Evolutionary conservation across 1,140 invertebrate genomes (phyloP).

Genomic region (Drosophila lowei): DNA sequence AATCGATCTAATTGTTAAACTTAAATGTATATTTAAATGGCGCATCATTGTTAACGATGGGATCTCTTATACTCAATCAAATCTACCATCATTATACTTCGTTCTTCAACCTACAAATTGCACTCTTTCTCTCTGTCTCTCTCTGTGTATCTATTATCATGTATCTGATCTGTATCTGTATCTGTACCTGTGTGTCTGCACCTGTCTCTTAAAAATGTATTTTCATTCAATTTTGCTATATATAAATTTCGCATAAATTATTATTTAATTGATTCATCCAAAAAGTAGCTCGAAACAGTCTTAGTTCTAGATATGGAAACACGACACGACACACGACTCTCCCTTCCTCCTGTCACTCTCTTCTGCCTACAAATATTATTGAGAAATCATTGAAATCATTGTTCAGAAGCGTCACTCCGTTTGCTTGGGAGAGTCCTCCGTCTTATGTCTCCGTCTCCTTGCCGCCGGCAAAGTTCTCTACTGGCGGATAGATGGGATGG

Average conservation of each 20-base stretch:
- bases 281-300: conserved; percentile 32
- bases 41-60: conserved; percentile 72
- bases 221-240: conserved; percentile 45
- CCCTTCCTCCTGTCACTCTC: conserved; percentile 17
- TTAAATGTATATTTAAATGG: conserved; percentile 77
- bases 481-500: conserved; percentile 87
- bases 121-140: conserved; percentile 52
- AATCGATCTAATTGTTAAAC: conserved; percentile 56
- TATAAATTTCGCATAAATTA: conserved; percentile 36
- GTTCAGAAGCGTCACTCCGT: conserved; percentile 33
- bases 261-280: conserved; percentile 33
- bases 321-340: conserved; percentile 24
- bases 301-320: conserved; percentile 45
- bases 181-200: conserved; percentile 21
- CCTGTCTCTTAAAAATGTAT: conserved; percentile 34
- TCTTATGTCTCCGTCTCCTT: conserved; percentile 91
- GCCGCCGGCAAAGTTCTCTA: conserved; percentile 87
- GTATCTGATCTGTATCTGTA: conserved; percentile 15
- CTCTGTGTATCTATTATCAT: background rate
- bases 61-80: conserved; percentile 12
- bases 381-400: conserved; percentile 81
- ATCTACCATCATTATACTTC: conserved; percentile 6
- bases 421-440: background rate
- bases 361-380: conserved; percentile 74
- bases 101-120: conserved; percentile 75